These are phyloP conservation scores for Morpho deidamia DNA, from an alignment of 2,888 invertebrate genomes.

Conservation along the genomic window DNA sequence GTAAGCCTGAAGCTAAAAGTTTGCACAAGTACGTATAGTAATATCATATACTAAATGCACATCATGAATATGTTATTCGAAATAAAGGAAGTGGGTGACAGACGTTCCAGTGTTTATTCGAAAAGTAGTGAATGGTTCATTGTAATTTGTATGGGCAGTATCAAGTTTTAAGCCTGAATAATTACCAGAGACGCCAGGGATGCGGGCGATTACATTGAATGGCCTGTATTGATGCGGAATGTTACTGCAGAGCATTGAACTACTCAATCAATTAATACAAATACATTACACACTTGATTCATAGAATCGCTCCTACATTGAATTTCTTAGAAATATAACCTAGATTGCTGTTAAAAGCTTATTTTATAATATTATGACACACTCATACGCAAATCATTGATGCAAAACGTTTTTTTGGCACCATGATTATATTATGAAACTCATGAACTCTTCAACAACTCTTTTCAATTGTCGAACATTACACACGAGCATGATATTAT, in stretches of 20 bases:
- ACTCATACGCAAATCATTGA: too few relatives aligned
- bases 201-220: slow-evolving; percentile 55
- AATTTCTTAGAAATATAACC: background rate
- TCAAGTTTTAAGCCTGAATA: slow-evolving; percentile 30
- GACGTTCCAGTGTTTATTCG: background rate
- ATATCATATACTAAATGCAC: background rate
- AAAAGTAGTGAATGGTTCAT: background rate
- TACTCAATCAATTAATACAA: slow-evolving; percentile 29
- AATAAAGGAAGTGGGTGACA: background rate
- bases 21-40: background rate
- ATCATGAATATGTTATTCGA: background rate
- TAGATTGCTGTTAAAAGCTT: too few relatives aligned
- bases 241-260: slow-evolving; percentile 34
- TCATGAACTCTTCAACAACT: too few relatives aligned
- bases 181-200: slow-evolving; percentile 44
- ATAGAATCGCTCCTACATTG: background rate
- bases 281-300: background rate
- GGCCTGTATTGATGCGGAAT: slow-evolving; percentile 42
- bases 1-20: slow-evolving; percentile 17
- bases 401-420: too few relatives aligned
- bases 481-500: too few relatives aligned
- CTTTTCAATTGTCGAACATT: too few relatives aligned
- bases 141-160: slow-evolving; percentile 5
- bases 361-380: too few relatives aligned
- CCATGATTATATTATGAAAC: too few relatives aligned